phyloP scores from a whole-genome alignment of 37 sponge, comb jelly and placozoan genomes.

The Beroe ovata region DNA sequence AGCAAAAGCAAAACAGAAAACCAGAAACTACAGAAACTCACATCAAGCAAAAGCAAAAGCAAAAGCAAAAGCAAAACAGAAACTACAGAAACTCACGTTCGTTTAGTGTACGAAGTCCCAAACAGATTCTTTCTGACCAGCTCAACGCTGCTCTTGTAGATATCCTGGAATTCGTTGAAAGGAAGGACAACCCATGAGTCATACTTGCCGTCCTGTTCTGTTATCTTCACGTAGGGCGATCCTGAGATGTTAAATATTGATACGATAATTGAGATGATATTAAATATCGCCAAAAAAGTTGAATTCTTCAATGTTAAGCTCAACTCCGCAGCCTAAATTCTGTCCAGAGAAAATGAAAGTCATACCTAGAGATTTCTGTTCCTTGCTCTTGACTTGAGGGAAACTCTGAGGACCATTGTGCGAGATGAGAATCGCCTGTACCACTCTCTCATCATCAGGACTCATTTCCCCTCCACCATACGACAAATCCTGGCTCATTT shows the following conservation, averaged over 20 bases:
- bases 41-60: too few relatives aligned
- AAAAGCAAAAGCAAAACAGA: too few relatives aligned
- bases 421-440: conserved; percentile 32
- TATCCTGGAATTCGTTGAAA: conserved; percentile 22
- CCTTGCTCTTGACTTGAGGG: not conserved
- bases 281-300: too few relatives aligned
- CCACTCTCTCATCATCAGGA: conserved; percentile 46
- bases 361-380: not conserved
- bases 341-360: too few relatives aligned
- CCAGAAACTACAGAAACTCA: too few relatives aligned
- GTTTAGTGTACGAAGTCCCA: not conserved
- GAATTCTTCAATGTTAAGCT: too few relatives aligned
- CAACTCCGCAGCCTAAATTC: too few relatives aligned
- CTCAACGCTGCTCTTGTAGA: conserved; percentile 48
- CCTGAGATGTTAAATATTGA: not conserved
- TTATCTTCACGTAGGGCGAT: conserved; percentile 61
- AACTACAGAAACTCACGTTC: not conserved
- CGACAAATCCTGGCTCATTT: too few relatives aligned
- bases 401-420: conserved; percentile 57
- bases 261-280: not conserved
- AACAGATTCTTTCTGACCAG: conserved; percentile 34
- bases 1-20: too few relatives aligned
- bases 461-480: too few relatives aligned
- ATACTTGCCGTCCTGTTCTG: conserved; percentile 52
- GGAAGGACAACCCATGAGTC: conserved; percentile 61